phyloP scores from a whole-genome alignment of 2,113 vertebrate genomes.

The Paracanthobrama guichenoti region DNA sequence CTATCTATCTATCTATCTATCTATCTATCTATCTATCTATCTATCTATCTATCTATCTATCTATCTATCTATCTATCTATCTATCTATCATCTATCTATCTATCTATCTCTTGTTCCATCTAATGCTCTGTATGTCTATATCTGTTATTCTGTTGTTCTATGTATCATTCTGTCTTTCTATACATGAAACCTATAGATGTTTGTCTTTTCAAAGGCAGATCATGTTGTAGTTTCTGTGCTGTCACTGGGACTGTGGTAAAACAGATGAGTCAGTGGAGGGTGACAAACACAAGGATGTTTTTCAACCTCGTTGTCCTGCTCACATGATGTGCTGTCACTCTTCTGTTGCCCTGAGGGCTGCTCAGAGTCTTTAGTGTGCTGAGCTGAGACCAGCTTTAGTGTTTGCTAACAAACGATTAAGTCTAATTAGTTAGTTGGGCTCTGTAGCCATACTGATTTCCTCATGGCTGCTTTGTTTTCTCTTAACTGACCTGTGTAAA shows the following conservation, averaged over 20 bases:
- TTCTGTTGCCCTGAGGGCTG: neutral
- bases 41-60: neutral
- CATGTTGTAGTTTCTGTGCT: neutral
- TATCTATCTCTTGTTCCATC: too few species aligned
- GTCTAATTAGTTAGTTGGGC: neutral
- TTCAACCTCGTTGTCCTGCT: constrained; percentile 15
- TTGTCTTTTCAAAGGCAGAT: neutral
- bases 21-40: too few species aligned
- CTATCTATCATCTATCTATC: too few species aligned
- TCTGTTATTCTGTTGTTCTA: neutral
- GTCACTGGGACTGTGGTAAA: neutral
- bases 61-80: too few species aligned
- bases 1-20: neutral
- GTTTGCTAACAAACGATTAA: neutral
- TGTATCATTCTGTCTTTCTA: neutral
- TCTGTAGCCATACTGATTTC: neutral
- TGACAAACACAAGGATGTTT: constrained; percentile 17
- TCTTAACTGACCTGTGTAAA: neutral
- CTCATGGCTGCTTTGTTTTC: neutral
- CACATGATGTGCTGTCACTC: neutral
- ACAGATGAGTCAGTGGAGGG: constrained; percentile 15
- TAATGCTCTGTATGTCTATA: too few species aligned
- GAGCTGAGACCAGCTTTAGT: constrained; percentile 2
- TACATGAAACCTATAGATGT: neutral
- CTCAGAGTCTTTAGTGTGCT: neutral